Evolutionary conservation across 2,797 vertebrate species (phyloP).

Genomic region (Coluber constrictor): DNA sequence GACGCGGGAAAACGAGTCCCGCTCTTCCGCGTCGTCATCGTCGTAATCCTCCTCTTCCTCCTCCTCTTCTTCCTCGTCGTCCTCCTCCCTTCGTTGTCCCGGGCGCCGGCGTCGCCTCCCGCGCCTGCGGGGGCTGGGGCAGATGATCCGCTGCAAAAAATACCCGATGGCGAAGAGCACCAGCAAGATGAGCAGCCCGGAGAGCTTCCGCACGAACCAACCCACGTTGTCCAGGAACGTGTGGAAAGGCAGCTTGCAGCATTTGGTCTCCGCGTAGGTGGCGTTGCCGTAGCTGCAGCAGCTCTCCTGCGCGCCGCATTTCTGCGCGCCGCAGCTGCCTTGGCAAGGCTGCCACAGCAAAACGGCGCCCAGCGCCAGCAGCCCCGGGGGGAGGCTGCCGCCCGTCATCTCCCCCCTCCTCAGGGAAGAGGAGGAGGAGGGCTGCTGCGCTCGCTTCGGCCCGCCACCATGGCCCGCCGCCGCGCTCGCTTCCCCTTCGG

Average conservation of each 20-base stretch:
- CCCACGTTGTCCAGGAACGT: slow-evolving; percentile 86
- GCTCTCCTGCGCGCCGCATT: slow-evolving; percentile 80
- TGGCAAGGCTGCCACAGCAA: slow-evolving; percentile 65
- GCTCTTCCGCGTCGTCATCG: not conserved
- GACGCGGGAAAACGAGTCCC: slow-evolving; percentile 30
- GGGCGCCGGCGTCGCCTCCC: slow-evolving; percentile 42
- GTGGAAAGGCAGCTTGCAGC: slow-evolving; percentile 83
- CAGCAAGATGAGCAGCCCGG: slow-evolving; percentile 87
- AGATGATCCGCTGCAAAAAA: slow-evolving; percentile 89
- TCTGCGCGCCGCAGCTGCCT: slow-evolving; percentile 80
- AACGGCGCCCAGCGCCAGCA: slow-evolving; percentile 35
- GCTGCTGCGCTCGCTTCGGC: not conserved
- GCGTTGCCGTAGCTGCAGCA: slow-evolving; percentile 80
- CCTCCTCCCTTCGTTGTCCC: not conserved
- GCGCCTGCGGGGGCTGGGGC: slow-evolving; percentile 79
- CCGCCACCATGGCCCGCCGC: not conserved
- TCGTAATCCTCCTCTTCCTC: not conserved
- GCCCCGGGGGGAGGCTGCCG: slow-evolving; percentile 17
- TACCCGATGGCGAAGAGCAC: slow-evolving; percentile 92
- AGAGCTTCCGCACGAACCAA: slow-evolving; percentile 90
- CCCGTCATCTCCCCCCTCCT: slow-evolving; percentile 14
- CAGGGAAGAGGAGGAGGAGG: not conserved
- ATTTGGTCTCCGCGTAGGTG: slow-evolving; percentile 70
- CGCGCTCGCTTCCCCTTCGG: not conserved
- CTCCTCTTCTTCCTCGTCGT: not conserved